A percentile compares a stretch with the other conserved stretches of the same genome.
These are phyloP conservation scores for Montipora sp. DNA, from an alignment of 64 coral and sea anemone genomes.

Conservation along the genomic window DNA sequence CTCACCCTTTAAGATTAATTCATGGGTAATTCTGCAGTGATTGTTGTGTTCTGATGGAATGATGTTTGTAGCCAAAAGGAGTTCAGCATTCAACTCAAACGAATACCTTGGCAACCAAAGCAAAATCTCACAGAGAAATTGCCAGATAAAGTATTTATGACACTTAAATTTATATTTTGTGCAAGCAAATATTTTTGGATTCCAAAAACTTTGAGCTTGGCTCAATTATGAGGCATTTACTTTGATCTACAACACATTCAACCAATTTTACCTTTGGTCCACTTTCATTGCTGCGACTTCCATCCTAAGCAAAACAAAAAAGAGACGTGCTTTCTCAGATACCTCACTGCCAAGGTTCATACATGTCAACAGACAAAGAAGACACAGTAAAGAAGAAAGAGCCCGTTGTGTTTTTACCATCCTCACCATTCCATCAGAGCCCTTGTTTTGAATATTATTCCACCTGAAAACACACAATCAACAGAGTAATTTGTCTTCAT, in stretches of 20 bases:
- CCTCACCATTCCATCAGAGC: slow-evolving; percentile 52
- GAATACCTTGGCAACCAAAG: too few relatives aligned
- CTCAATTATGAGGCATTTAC: neutral
- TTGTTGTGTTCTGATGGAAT: too few relatives aligned
- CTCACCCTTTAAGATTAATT: too few relatives aligned
- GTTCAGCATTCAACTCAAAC: too few relatives aligned
- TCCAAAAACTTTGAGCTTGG: too few relatives aligned
- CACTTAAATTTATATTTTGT: too few relatives aligned
- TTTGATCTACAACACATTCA: too few relatives aligned
- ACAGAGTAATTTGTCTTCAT: neutral
- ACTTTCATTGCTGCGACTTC: slow-evolving; percentile 21
- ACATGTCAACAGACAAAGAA: neutral
- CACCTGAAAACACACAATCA: neutral
- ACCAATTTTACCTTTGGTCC: neutral
- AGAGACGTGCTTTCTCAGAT: neutral
- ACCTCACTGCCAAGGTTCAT: neutral
- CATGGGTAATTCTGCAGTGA: too few relatives aligned
- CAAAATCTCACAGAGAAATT: too few relatives aligned
- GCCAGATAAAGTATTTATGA: too few relatives aligned
- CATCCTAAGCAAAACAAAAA: slow-evolving; percentile 11
- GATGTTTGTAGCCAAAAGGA: too few relatives aligned
- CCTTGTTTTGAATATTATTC: neutral
- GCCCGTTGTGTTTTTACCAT: slow-evolving; percentile 24
- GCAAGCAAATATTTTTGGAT: too few relatives aligned
- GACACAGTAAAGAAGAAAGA: neutral